Base-by-base conservation (phyloP, 2,888 invertebrate genomes). In the Malacosoma neustria region DNA sequence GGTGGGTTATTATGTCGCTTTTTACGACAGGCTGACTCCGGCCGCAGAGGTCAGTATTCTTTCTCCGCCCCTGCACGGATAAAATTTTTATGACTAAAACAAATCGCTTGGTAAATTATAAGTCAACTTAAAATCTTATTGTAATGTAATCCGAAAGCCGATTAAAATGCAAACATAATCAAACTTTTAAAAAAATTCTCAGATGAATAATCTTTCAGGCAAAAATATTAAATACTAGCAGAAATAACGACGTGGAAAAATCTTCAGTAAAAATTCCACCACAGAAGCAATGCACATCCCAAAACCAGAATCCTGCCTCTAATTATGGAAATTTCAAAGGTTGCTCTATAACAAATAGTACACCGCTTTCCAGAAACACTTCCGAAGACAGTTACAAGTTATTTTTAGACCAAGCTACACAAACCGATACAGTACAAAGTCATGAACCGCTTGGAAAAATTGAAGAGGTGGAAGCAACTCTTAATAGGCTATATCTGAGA, bases 391-490 rank as follows among this genome's bases (percentile, higher is more conserved):
- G 34, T 6, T 38, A 40, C 3, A 61, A 42, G 36, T 38, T 65
- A 9, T 54, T 36, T 34, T 61, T 54, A 29, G 66, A 74, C 35
- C 62, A 69, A 56, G 61, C 48, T 13, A 69, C 70, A 0, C 76
- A 75, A 45, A 73, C 72, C 1, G 69, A 71, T 2, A 39, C 40
- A 1, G 14, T 30, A 1, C 41, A 35, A 6, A 13, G 45, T 5
- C 44, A 48, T 14, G 46, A 56, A 33, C 40, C 52, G 7, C 12
- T 43, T 11, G 46, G 47, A 3, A 60, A 60, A 48, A 53, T 72
- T 9, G 51, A 64, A 38, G 51, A 65, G 42, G 45, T 72, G 42
- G 63, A 71, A 52, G 12, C 39, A 2, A 47, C 55, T 4, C 36
- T 72, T 0, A 51, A 52, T 38, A 43, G 46, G 5, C 51, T 74